Evolutionary conservation across 2,113 vertebrate genomes (phyloP), one percentile per base, ranked within the genome.

Genomic region (Halcyon senegalensis): DNA sequence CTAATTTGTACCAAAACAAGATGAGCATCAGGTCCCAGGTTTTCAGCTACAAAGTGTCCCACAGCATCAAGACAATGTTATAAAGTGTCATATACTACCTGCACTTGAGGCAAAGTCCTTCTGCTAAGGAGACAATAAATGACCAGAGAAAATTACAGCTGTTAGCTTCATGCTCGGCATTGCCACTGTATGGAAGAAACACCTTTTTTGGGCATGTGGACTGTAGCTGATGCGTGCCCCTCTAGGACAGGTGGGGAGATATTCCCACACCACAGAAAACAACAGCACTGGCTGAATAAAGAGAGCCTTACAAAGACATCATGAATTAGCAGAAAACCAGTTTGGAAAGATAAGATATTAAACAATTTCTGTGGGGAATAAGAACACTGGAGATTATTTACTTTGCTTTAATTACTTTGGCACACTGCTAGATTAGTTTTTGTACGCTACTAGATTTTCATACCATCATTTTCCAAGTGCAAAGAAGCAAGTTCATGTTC

Each of bases 311-410:
- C 84, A 96, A 91, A 82, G 92, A 93, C 93, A 97, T 97, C 97
- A 95, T 77, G 89, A 97, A 97, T 96, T 96, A 96, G 90, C 82
- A 84, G 69, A 96, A 98, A 97, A 96, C 66, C 93, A 97, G 89
- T 97, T 98, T 97, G 83, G 87, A 97, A 97, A 97, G 97, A 98
- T 97, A 98, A 98, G 96, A 97, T 95, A 98, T 97, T 98, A 98
- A 97, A 97, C 95, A 93, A 98, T 97, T 98, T 98, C 97, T 97
- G 80, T 86, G 59, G 97, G 97, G 97, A 98, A 97, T 98, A 97
- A 93, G 90, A 98, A 98, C 97, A 98, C 96, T 96, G 91, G 96
- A 97, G 97, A 98, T 98, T 98, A 98, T 98, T 98, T 98, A 98
- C 96, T 98, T 98, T 98, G 93, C 95, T 97, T 96, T 98, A 98